phyloP scores from a whole-genome alignment of 2,888 invertebrate species.

The Pseudococcus longispinus region DNA sequence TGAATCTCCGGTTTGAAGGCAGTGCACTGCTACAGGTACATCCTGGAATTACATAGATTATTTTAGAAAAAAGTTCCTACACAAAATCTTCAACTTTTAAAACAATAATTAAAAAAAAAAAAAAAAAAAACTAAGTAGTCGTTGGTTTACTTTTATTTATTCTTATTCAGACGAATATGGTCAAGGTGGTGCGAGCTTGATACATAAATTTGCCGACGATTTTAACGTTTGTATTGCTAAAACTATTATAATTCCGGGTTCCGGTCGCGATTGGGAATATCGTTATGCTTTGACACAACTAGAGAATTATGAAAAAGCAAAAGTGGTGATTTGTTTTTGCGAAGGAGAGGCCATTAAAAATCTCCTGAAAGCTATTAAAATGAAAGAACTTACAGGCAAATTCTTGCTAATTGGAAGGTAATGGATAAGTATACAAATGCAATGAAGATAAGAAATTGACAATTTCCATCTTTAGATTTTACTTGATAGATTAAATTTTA shows the following conservation, averaged over 20 bases:
- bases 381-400: conserved; percentile 68
- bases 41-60: too few relatives aligned
- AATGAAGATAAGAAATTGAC: too few relatives aligned
- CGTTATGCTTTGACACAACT: conserved; percentile 68
- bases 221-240: conserved; percentile 76
- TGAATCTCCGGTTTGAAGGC: too few relatives aligned
- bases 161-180: conserved; percentile 74
- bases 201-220: conserved; percentile 73
- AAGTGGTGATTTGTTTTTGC: conserved; percentile 80
- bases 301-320: conserved; percentile 66
- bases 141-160: too few relatives aligned
- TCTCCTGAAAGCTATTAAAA: conserved; percentile 69
- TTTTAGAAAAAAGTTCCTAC: too few relatives aligned
- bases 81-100: not conserved
- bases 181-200: conserved; percentile 76
- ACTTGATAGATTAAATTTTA: not conserved
- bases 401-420: conserved; percentile 75
- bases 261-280: conserved; percentile 68
- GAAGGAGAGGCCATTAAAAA: conserved; percentile 76
- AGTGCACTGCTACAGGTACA: too few relatives aligned
- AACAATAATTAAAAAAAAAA: too few relatives aligned
- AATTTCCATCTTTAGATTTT: too few relatives aligned
- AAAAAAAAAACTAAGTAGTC: too few relatives aligned
- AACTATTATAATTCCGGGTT: conserved; percentile 70
- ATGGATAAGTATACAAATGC: conserved; percentile 56